These are phyloP conservation scores for Heliconius aoede DNA, from an alignment of 2,888 invertebrate species.

Conservation along the genomic window DNA sequence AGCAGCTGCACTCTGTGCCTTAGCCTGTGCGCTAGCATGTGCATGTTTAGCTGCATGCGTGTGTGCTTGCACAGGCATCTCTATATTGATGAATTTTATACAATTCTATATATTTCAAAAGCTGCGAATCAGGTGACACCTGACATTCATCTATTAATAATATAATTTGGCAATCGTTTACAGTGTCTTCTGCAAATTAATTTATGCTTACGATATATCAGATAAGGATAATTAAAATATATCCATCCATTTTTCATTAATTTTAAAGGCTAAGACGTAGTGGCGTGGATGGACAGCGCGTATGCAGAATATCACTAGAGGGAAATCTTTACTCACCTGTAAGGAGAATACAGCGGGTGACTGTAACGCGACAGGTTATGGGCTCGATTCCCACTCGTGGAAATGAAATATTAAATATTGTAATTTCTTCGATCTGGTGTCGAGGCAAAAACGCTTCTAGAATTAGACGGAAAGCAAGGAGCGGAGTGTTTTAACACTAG, in stretches of 20 bases:
- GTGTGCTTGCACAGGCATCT: constrained; percentile 62
- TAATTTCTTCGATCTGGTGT: no score
- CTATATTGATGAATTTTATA: constrained; percentile 35
- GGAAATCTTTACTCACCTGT: no score
- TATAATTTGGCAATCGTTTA: neutral
- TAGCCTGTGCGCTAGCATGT: constrained; percentile 70
- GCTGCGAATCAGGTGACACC: constrained; percentile 31
- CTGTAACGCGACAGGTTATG: no score
- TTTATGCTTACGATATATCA: neutral
- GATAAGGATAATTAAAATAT: neutral
- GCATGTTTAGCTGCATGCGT: constrained; percentile 69
- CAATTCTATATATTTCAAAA: constrained; percentile 35
- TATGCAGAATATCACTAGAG: no score
- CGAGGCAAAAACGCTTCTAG: no score
- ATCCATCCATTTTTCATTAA: neutral
- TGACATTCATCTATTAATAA: constrained; percentile 31
- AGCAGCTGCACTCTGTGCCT: constrained; percentile 70
- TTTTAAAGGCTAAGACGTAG: neutral
- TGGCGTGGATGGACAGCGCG: no score
- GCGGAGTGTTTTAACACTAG: no score
- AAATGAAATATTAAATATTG: no score
- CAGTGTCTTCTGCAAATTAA: constrained; percentile 5
- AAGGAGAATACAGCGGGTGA: no score
- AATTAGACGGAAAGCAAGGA: no score
- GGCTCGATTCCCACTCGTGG: no score